Evolutionary conservation across 2,888 invertebrate genomes (phyloP).

Genomic region (Macropis europaea): DNA sequence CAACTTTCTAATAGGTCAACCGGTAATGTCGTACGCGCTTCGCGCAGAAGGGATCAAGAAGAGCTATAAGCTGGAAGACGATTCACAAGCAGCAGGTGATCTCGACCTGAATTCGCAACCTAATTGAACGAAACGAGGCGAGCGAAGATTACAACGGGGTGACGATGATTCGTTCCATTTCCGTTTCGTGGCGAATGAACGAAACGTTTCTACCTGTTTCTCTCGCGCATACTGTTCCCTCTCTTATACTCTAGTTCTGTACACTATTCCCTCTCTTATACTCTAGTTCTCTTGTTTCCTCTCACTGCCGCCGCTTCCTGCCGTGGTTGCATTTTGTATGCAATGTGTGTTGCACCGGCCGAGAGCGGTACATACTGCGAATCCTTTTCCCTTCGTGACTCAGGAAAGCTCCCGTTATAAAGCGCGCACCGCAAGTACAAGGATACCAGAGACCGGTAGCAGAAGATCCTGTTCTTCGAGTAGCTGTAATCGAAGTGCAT

Average conservation of each 20-base stretch:
- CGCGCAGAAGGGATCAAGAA: neutral
- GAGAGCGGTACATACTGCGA: constrained; percentile 31
- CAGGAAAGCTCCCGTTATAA: constrained; percentile 55
- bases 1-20: neutral
- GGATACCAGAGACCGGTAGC: constrained; percentile 45
- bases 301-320: constrained; percentile 60
- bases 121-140: constrained; percentile 57
- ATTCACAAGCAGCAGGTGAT: constrained; percentile 45
- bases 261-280: neutral
- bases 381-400: constrained; percentile 37
- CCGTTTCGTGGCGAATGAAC: constrained; percentile 51
- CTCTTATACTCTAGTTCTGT: neutral
- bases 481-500: constrained; percentile 22
- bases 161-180: constrained; percentile 51
- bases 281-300: neutral
- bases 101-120: constrained; percentile 60
- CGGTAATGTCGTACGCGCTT: neutral
- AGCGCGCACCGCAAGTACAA: constrained; percentile 6
- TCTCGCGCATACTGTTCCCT: neutral
- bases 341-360: constrained; percentile 58
- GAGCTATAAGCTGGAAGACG: neutral
- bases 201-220: constrained; percentile 38
- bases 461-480: constrained; percentile 36
- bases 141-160: constrained; percentile 37
- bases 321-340: constrained; percentile 61